Conservation (phyloP, 2,797 vertebrate species). For the Chrosomus eos region DNA sequence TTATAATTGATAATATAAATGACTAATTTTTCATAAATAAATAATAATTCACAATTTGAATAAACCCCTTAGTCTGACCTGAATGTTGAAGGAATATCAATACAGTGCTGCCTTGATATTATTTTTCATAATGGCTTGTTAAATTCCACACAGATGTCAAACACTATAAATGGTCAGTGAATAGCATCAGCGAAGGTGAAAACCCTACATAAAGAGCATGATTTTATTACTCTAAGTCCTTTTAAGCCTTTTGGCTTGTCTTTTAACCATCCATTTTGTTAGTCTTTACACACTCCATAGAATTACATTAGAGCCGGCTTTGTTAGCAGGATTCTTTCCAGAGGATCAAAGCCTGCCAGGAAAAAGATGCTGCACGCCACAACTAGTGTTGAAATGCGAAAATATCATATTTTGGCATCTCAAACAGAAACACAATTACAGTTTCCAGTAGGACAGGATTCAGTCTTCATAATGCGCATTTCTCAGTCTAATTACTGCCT, state of each 20-base stretch:
- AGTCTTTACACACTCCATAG: constrained; percentile 22
- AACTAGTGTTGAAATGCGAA: background rate
- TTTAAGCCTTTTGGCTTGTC: constrained; percentile 9
- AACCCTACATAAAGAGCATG: background rate
- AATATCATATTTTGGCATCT: background rate
- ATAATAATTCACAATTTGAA: background rate
- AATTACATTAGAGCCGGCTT: background rate
- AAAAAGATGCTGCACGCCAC: background rate
- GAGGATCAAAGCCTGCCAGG: constrained; percentile 5
- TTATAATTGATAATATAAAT: background rate
- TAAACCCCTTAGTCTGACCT: background rate
- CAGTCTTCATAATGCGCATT: constrained; percentile 30
- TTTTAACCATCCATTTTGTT: constrained; percentile 24
- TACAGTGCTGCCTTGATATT: background rate
- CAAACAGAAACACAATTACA: constrained; percentile 10
- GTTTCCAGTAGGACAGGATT: constrained; percentile 16
- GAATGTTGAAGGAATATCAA: background rate
- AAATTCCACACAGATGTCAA: background rate
- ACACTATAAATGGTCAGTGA: background rate
- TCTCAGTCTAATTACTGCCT: constrained; percentile 42
- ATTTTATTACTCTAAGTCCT: constrained; percentile 12
- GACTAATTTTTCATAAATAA: background rate
- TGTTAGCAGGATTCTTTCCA: constrained; percentile 33
- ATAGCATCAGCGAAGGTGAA: background rate
- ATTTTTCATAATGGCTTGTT: background rate